These are phyloP conservation scores for Nautilus pompilius DNA, from an alignment of 1,140 invertebrate species.

Conservation along the genomic window DNA sequence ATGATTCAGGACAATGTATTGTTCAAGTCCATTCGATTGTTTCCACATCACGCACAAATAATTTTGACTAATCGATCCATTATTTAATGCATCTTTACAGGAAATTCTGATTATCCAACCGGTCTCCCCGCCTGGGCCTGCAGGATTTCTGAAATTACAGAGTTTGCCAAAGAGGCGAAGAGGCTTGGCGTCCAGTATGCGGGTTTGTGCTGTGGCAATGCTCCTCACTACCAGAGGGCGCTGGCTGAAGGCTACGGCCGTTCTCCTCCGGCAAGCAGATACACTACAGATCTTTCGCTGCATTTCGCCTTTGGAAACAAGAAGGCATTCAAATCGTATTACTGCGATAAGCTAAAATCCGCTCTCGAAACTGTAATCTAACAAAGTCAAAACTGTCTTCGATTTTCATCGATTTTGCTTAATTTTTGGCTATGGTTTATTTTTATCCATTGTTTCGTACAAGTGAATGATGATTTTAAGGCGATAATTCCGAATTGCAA, in stretches of 20 bases:
- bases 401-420: too few species aligned
- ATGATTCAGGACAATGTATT: too few species aligned
- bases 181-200: constrained; percentile 44
- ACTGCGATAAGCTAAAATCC: too few species aligned
- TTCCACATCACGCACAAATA: neutral
- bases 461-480: too few species aligned
- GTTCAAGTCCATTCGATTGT: too few species aligned
- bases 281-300: constrained; percentile 23
- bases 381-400: too few species aligned
- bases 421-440: too few species aligned
- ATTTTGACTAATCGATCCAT: neutral
- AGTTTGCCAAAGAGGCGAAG: constrained; percentile 34
- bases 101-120: constrained; percentile 22
- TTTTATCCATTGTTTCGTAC: too few species aligned
- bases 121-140: constrained; percentile 21
- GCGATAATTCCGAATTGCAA: too few species aligned
- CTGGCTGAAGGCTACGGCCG: constrained; percentile 36
- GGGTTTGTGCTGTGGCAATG: constrained; percentile 49
- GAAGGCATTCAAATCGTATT: too few species aligned
- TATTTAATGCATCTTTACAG: constrained; percentile 17
- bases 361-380: too few species aligned
- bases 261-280: constrained; percentile 25
- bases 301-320: constrained; percentile 20
- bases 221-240: constrained; percentile 29
- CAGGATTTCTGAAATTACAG: constrained; percentile 26